Evolutionary conservation across 2,888 invertebrate genomes (phyloP).

Genomic region (Tetranychus piercei): DNA sequence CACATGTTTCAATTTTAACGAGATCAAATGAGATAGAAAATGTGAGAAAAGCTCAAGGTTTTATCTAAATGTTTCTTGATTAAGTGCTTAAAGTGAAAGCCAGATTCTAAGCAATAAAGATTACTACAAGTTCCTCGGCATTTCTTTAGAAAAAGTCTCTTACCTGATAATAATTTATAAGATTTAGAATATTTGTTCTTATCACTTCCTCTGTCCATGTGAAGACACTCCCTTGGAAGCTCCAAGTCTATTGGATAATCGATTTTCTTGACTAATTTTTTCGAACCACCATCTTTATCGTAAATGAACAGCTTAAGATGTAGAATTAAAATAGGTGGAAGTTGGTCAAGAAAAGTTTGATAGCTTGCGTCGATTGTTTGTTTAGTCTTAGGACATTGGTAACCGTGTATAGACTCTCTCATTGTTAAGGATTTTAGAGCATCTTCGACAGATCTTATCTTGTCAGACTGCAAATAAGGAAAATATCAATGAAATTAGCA

Average conservation of each 20-base stretch:
- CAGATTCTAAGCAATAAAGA: neutral
- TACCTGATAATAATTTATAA: conserved; percentile 71
- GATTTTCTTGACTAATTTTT: conserved; percentile 74
- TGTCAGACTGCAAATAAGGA: conserved; percentile 31
- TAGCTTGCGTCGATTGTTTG: conserved; percentile 69
- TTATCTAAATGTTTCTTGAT: neutral
- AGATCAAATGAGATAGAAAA: neutral
- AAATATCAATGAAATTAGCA: conserved; percentile 9
- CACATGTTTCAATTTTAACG: too few species aligned
- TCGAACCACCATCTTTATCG: conserved; percentile 67
- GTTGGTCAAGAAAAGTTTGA: conserved; percentile 65
- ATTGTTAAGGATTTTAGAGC: conserved; percentile 69
- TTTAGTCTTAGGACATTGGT: conserved; percentile 59
- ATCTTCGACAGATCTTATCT: conserved; percentile 48
- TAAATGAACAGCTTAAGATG: conserved; percentile 74
- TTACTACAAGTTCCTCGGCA: neutral
- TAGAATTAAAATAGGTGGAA: conserved; percentile 69
- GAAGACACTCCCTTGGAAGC: conserved; percentile 45
- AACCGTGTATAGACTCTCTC: conserved; percentile 67
- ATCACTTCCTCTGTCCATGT: conserved; percentile 49
- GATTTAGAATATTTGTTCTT: conserved; percentile 50
- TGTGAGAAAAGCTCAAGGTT: too few species aligned
- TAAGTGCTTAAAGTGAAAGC: neutral
- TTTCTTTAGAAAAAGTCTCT: conserved; percentile 21
- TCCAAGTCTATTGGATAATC: conserved; percentile 75